Evolutionary conservation across 2,888 invertebrate species (phyloP).

Genomic region (Pelosia muscerda): DNA sequence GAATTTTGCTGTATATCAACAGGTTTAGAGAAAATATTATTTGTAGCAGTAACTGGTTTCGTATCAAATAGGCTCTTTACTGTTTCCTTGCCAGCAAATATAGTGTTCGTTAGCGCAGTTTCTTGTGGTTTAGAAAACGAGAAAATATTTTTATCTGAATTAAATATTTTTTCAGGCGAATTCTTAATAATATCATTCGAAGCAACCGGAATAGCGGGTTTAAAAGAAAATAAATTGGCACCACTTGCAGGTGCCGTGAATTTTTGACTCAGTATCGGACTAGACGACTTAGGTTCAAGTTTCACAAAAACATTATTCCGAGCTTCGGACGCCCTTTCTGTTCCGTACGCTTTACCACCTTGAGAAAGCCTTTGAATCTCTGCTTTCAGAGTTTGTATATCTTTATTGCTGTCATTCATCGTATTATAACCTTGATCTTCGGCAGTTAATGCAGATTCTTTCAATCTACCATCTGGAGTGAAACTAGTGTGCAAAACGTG

Average conservation of each 20-base stretch:
- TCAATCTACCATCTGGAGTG: slow-evolving; percentile 89
- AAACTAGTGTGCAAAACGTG: slow-evolving; percentile 92
- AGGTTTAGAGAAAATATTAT: slow-evolving; percentile 51
- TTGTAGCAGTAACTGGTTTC: slow-evolving; percentile 32
- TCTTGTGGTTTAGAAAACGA: slow-evolving; percentile 79
- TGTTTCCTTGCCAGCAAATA: slow-evolving; percentile 53
- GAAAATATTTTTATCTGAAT: slow-evolving; percentile 65
- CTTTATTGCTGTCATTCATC: slow-evolving; percentile 78
- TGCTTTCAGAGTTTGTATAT: slow-evolving; percentile 66
- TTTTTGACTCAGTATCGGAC: slow-evolving; percentile 51
- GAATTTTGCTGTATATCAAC: slow-evolving; percentile 49
- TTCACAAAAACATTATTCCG: slow-evolving; percentile 58
- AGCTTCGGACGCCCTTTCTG: slow-evolving; percentile 54
- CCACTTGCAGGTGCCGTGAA: slow-evolving; percentile 44
- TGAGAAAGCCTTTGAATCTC: slow-evolving; percentile 70
- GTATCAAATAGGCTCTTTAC: slow-evolving; percentile 47
- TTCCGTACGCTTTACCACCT: slow-evolving; percentile 58
- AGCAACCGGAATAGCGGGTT: slow-evolving; percentile 76
- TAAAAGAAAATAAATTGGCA: slow-evolving; percentile 70
- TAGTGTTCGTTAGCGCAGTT: slow-evolving; percentile 48
- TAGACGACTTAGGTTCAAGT: slow-evolving; percentile 56
- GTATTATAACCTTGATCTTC: slow-evolving; percentile 84
- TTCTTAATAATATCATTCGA: slow-evolving; percentile 65
- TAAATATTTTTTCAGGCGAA: slow-evolving; percentile 70
- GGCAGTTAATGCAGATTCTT: slow-evolving; percentile 80